A percentile compares a stretch with the other conserved stretches of the same genome.
Conservation (phyloP, 2,888 invertebrate genomes). For the Drosophila mettleri region DNA sequence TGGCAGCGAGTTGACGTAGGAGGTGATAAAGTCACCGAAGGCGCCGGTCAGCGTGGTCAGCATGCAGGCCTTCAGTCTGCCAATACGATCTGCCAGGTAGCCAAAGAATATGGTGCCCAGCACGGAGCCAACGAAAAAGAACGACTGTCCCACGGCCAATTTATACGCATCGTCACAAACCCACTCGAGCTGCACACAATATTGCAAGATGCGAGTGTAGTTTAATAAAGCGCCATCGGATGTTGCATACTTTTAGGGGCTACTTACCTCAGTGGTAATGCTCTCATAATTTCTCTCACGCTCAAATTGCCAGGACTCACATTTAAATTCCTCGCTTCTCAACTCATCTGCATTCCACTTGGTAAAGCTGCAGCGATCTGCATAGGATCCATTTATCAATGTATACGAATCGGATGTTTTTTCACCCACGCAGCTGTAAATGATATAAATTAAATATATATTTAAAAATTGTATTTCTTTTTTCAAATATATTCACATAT, state of each 20-base stretch:
- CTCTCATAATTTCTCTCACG: slow-evolving; percentile 86
- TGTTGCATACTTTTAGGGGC: slow-evolving; percentile 50
- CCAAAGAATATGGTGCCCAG: slow-evolving; percentile 87
- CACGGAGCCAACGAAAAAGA: slow-evolving; percentile 88
- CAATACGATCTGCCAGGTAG: slow-evolving; percentile 86
- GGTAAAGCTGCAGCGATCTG: slow-evolving; percentile 28
- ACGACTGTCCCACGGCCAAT: slow-evolving; percentile 87
- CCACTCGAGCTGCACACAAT: slow-evolving; percentile 85
- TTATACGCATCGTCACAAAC: slow-evolving; percentile 87
- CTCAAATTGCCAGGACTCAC: slow-evolving; percentile 87
- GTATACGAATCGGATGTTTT: slow-evolving; percentile 29
- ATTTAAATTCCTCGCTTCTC: slow-evolving; percentile 64
- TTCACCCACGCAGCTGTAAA: slow-evolving; percentile 73
- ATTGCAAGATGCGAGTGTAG: slow-evolving; percentile 38
- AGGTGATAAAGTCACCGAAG: slow-evolving; percentile 86
- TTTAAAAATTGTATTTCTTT: background rate
- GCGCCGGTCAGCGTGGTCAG: slow-evolving; percentile 86
- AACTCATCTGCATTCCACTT: slow-evolving; percentile 27
- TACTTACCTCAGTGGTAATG: slow-evolving; percentile 87
- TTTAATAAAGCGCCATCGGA: background rate
- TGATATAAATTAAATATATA: background rate
- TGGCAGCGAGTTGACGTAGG: slow-evolving; percentile 84
- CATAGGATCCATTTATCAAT: background rate
- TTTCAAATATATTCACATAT: slow-evolving; percentile 20
- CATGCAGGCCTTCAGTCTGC: slow-evolving; percentile 86